Evolutionary conservation across 1,140 invertebrate genomes (phyloP), one percentile per base, ranked within the genome.

Genomic region (Sinella curviseta): DNA sequence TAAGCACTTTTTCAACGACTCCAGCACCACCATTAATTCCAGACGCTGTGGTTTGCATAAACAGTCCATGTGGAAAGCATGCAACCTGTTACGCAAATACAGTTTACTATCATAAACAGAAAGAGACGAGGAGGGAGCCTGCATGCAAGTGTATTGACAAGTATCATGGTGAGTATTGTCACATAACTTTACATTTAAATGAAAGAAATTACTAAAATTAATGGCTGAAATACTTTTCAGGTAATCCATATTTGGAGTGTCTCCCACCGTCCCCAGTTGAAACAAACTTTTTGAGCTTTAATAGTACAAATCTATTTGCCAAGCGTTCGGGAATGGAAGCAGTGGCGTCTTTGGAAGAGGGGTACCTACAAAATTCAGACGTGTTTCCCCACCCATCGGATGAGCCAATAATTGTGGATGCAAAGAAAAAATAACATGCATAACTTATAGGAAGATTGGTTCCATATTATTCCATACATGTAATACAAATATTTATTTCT

Each of bases 71-170:
- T 70, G 65, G 65, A 2, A 33, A 30, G 8, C 26, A 70, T 70
- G 65, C 65, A 31, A 70, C 26, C 8, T 70, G 65, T 70, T 70
- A 31, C n/a, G 65, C 65, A 70, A 70, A 70, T n/a, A 70, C 65
- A n/a, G 65, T 70, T 30, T 70, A 70, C 31, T 70, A 70, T 33
- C 65, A 70, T 70, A 70, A 70, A 30, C 31, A 31, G 24, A 70
- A 33, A n/a, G 74, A 75, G 24, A 48, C 39, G 17, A 3, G 39
- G 16, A 12, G 35, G 26, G 74, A 75, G 31, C 74, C 74, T 36
- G 74, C 35, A 24, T 75, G 74, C 26, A 75, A 75, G 39, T 75
- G 74, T 48, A 26, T 48, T 2, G 74, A 75, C 3, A 75, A 75
- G 3, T 54, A 75, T 48, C 24, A 33, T n/a, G 65, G 65, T 70